phyloP scores from a whole-genome alignment of 2,797 vertebrate genomes.

The Otus scops region DNA sequence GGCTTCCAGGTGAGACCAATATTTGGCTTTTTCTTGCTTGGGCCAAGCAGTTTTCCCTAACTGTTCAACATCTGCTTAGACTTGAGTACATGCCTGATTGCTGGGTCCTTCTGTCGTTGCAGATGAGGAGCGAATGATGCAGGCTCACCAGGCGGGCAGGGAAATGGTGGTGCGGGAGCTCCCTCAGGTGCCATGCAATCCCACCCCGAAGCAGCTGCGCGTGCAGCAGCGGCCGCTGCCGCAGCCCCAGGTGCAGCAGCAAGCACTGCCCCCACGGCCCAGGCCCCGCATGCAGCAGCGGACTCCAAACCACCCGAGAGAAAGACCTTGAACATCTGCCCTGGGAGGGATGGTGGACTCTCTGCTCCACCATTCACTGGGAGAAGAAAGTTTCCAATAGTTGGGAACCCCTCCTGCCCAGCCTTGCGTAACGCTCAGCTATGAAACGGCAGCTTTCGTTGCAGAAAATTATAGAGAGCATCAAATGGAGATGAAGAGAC shows the following conservation, averaged over 20 bases:
- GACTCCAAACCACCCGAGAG: not conserved
- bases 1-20: not conserved
- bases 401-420: not conserved
- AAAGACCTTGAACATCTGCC: not conserved
- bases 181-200: rapidly evolving
- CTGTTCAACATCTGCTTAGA: no score
- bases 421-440: not conserved
- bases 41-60: not conserved
- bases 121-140: not conserved
- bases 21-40: not conserved
- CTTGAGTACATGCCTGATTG: rapidly evolving
- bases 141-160: rapidly evolving
- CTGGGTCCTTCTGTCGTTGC: not conserved
- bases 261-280: not conserved
- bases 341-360: not conserved
- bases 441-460: not conserved
- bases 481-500: not conserved
- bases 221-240: not conserved
- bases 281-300: conserved; percentile 14
- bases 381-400: not conserved
- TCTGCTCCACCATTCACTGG: not conserved
- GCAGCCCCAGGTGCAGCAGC: not conserved
- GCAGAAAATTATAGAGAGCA: not conserved
- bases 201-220: not conserved
- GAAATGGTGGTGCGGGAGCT: not conserved